A percentile compares a stretch with the other conserved stretches of the same genome.
Evolutionary conservation across 2,888 invertebrate species (phyloP).

Genomic region (Ennomos erosarius): DNA sequence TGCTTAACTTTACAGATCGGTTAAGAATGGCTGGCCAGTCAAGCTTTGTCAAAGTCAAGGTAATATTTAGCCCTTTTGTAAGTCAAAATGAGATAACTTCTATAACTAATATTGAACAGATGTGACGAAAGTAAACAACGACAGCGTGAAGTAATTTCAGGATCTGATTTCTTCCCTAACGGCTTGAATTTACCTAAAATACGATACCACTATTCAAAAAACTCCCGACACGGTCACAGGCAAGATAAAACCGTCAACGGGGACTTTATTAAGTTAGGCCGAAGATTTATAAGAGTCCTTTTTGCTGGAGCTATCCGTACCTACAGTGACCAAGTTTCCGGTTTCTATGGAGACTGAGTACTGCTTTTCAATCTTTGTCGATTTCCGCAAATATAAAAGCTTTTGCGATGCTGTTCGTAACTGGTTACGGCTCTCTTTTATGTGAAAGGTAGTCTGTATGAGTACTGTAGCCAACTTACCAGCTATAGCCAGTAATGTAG

Average conservation of each 20-base stretch:
- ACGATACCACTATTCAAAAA: conserved; percentile 62
- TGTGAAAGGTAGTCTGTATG: too few relatives aligned
- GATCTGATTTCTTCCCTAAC: conserved; percentile 30
- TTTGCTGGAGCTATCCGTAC: conserved; percentile 71
- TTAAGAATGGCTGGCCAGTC: too few relatives aligned
- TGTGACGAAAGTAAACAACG: background rate
- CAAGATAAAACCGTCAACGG: conserved; percentile 74
- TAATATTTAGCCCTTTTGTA: too few relatives aligned
- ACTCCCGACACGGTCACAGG: conserved; percentile 60
- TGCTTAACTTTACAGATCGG: too few relatives aligned
- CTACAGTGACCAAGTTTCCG: conserved; percentile 32
- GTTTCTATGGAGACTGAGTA: conserved; percentile 17
- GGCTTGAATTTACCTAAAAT: conserved; percentile 40
- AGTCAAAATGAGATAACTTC: too few relatives aligned
- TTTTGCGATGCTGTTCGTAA: too few relatives aligned
- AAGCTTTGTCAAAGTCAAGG: too few relatives aligned
- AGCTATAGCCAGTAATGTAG: too few relatives aligned
- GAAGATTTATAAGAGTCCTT: conserved; percentile 78
- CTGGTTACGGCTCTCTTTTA: too few relatives aligned
- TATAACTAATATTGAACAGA: too few relatives aligned
- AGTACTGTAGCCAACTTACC: too few relatives aligned
- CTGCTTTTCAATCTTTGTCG: conserved; percentile 6
- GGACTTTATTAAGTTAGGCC: conserved; percentile 76
- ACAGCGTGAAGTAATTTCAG: conserved; percentile 20
- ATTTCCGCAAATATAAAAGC: background rate